These are phyloP conservation scores for Leucoptera coffeella DNA, from an alignment of 2,888 invertebrate species.

Conservation along the genomic window DNA sequence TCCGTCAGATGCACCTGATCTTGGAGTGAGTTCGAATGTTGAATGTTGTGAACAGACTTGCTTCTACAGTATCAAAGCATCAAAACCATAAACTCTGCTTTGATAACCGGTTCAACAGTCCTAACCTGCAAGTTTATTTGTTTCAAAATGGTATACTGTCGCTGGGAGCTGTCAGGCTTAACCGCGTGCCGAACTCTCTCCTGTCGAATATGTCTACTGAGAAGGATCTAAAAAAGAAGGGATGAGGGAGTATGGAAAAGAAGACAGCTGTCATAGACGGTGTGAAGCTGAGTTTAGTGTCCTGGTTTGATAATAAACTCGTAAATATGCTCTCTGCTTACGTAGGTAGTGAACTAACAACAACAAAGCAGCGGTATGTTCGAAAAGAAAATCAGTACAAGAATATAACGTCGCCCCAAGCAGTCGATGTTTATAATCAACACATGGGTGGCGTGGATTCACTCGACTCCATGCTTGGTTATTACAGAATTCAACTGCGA, in stretches of 20 bases:
- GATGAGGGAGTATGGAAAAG: constrained; percentile 1
- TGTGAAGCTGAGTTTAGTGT: background rate
- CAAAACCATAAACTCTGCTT: constrained; percentile 3
- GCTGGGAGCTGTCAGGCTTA: constrained; percentile 1
- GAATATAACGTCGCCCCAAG: constrained; percentile 2
- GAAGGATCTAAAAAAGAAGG: constrained; percentile 1
- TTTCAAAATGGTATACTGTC: constrained; percentile 2
- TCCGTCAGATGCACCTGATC: constrained; percentile 1
- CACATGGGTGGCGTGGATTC: constrained; percentile 3
- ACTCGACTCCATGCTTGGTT: constrained; percentile 2
- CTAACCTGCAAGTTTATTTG: constrained; percentile 1
- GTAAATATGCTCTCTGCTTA: constrained; percentile 2
- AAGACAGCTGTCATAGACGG: background rate
- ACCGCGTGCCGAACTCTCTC: constrained; percentile 1
- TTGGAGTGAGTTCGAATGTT: constrained; percentile 2
- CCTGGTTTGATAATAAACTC: background rate
- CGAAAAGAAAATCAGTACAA: constrained; percentile 1
- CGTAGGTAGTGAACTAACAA: constrained; percentile 2
- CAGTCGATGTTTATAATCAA: constrained; percentile 1
- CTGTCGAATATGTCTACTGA: background rate
- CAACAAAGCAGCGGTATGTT: background rate
- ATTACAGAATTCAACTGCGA: constrained; percentile 2
- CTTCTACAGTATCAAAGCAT: constrained; percentile 1
- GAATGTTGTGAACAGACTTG: no score
- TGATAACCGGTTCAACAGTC: constrained; percentile 3